Evolutionary conservation across 2,113 vertebrate species (phyloP), one percentile per base, ranked within the genome.

Genomic region (Actenoides hombroni): DNA sequence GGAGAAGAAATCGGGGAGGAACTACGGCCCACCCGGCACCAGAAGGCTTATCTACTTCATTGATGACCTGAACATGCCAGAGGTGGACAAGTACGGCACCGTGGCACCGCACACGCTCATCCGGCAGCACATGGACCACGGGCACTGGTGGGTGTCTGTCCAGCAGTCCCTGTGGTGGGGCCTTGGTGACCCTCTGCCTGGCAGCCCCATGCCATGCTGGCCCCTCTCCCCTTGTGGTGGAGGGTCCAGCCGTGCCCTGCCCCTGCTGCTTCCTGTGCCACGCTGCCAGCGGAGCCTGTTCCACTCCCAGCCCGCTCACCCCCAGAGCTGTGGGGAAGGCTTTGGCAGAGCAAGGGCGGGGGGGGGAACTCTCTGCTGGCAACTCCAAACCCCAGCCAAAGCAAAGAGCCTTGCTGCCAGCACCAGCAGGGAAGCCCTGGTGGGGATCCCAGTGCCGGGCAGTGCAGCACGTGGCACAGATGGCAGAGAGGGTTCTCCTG

Each of bases 61-160:
- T 0, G 97, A 98, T 0, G 98, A 98, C 87, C 98, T 98, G 97
- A 98, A 98, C 90, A 98, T 98, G 98, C 98, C 98, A 0, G 97
- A 98, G 87, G 98, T 98, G 78, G 98, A 98, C 95, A 98, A 98
- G 88, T 98, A 98, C 0, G 98, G 98, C 88, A 98, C 98, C 0
- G 98, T 98, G 90, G 98, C 98, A 63, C 97, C 98, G 0, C 98
- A 98, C 91, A 98, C 98, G 0, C 97, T 98, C 39, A 98, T 98
- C 83, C 95, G 98, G 11, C 98, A 98, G 93, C 98, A 98, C 92
- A 92, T 98, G 97, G 98, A 98, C 95, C 98, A 97, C 0, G 90
- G 98, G 29, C 98, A 98, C 94, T 98, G 98, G 98, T 98, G 39
- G 86, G 91, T n/a, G n/a, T 17, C 10, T 1, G 3, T 29, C 13